Percentiles rank a stretch among this genome's conserved stretches.
Conservation (phyloP, 2,113 vertebrate species). For the Onychostoma macrolepis region DNA sequence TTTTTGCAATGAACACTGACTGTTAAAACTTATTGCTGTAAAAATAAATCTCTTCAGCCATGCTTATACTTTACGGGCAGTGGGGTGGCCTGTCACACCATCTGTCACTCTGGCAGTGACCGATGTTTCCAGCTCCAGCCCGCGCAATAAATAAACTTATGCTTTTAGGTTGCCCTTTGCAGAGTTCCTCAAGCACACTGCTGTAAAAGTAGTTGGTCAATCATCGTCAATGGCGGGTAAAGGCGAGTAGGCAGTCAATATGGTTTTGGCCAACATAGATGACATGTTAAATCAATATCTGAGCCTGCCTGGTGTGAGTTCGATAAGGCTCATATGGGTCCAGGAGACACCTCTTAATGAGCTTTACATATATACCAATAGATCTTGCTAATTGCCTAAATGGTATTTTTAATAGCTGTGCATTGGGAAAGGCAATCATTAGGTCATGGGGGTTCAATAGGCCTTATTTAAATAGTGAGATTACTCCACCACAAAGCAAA, state of each 20-base stretch:
- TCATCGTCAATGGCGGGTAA: not conserved
- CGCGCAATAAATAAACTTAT: slow-evolving; percentile 70
- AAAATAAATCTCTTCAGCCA: slow-evolving; percentile 71
- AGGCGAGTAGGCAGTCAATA: not conserved
- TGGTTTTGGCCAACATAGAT: not conserved
- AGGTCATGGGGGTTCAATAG: slow-evolving; percentile 20
- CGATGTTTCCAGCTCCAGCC: slow-evolving; percentile 54
- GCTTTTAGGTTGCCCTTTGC: slow-evolving; percentile 29
- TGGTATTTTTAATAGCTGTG: slow-evolving; percentile 47
- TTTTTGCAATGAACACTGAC: slow-evolving; percentile 68
- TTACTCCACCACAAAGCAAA: not conserved
- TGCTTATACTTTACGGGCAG: slow-evolving; percentile 70
- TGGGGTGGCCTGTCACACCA: slow-evolving; percentile 45
- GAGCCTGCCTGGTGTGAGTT: slow-evolving; percentile 23
- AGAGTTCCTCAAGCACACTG: not conserved
- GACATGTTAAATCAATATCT: slow-evolving; percentile 21
- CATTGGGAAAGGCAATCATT: not conserved
- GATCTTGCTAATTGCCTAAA: slow-evolving; percentile 47
- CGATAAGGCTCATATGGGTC: slow-evolving; percentile 22
- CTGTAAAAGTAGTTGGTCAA: slow-evolving; percentile 28
- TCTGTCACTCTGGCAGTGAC: slow-evolving; percentile 57
- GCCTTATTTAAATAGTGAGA: not conserved
- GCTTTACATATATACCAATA: slow-evolving; percentile 45
- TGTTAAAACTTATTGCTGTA: slow-evolving; percentile 74
- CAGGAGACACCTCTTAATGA: slow-evolving; percentile 45